Percentiles rank a stretch among this genome's conserved stretches.
Evolutionary conservation across 2,888 invertebrate species (phyloP).

Genomic region (Choristoneura rosaceana): DNA sequence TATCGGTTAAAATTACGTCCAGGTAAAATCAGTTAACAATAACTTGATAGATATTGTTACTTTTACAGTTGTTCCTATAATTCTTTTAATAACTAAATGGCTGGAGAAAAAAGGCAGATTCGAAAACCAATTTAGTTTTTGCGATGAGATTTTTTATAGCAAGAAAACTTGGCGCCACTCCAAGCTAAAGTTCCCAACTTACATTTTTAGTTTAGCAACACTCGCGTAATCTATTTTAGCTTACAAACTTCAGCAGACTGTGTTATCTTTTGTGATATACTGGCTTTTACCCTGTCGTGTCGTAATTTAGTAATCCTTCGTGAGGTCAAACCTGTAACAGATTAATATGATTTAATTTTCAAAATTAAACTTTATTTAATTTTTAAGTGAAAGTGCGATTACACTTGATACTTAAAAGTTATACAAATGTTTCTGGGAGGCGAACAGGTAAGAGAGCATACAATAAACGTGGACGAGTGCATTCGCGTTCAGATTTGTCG

Average conservation of each 20-base stretch:
- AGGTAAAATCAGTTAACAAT: no score
- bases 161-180: slow-evolving; percentile 37
- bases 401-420: neutral
- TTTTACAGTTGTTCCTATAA: neutral
- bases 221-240: slow-evolving; percentile 39
- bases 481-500: no score
- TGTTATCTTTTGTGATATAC: slow-evolving; percentile 34
- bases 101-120: slow-evolving; percentile 13
- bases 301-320: neutral
- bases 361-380: no score
- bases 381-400: neutral
- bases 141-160: slow-evolving; percentile 31
- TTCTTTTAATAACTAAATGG: slow-evolving; percentile 13
- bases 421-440: neutral
- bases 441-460: neutral
- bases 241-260: slow-evolving; percentile 37
- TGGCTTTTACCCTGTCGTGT: slow-evolving; percentile 6
- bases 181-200: slow-evolving; percentile 38
- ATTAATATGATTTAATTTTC: neutral
- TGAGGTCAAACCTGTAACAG: slow-evolving; percentile 1
- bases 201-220: slow-evolving; percentile 40
- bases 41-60: neutral
- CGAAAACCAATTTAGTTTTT: slow-evolving; percentile 29
- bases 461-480: neutral
- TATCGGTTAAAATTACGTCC: no score